Percentiles rank a stretch among this genome's conserved stretches.
Evolutionary conservation across 2,888 invertebrate species (phyloP).

Genomic region (Drosophila limbata): DNA sequence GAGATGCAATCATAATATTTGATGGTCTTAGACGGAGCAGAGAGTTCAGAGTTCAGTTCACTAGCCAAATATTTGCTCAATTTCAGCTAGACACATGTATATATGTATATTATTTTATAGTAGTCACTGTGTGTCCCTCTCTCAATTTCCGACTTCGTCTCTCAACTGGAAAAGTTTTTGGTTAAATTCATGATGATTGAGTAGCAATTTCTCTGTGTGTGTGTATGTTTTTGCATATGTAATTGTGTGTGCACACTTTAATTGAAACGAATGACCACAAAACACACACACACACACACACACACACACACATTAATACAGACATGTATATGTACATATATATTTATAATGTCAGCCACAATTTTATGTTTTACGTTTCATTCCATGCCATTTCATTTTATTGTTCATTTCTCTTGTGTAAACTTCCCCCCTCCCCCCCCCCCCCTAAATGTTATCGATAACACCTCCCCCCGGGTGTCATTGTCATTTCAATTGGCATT

Average conservation of each 20-base stretch:
- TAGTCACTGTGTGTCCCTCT: background rate
- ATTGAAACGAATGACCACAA: constrained; percentile 34
- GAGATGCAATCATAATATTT: constrained; percentile 11
- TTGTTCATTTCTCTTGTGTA: constrained; percentile 43
- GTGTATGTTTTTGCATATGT: constrained; percentile 6
- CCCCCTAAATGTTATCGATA: background rate
- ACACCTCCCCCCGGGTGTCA: constrained; percentile 23
- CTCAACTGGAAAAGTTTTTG: background rate
- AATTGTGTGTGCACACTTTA: constrained; percentile 20
- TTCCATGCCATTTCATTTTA: constrained; percentile 74
- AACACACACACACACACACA: background rate
- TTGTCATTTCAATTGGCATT: constrained; percentile 55
- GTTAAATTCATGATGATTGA: constrained; percentile 24
- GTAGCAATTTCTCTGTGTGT: constrained; percentile 19
- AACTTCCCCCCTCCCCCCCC: background rate
- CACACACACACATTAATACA: background rate
- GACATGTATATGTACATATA: constrained; percentile 17
- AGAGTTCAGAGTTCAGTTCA: constrained; percentile 2
- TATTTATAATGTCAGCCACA: constrained; percentile 71
- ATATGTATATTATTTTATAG: background rate
- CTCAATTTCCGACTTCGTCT: background rate
- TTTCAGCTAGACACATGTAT: constrained; percentile 16
- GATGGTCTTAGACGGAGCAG: constrained; percentile 1
- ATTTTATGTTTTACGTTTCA: constrained; percentile 69
- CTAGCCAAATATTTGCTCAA: constrained; percentile 22